Evolutionary conservation across 2,113 vertebrate genomes (phyloP).

Genomic region (Anolis carolinensis): DNA sequence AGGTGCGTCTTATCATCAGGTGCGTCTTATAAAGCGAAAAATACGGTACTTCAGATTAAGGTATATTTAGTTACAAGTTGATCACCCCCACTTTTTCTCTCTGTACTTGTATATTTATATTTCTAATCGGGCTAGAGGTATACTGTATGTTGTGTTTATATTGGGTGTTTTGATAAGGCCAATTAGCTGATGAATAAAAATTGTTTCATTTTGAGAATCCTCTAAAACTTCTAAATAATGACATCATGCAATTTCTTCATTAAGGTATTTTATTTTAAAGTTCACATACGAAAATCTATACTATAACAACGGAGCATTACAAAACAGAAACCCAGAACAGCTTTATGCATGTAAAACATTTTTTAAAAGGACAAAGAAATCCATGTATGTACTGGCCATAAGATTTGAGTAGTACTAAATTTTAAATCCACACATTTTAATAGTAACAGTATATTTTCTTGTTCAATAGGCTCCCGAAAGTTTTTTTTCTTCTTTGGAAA

Average conservation of each 20-base stretch:
- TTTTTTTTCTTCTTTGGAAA: not conserved
- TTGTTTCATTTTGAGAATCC: too few species aligned
- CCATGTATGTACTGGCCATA: conserved; percentile 57
- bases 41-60: too few species aligned
- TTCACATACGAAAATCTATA: conserved; percentile 75
- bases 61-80: too few species aligned
- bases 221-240: conserved; percentile 35
- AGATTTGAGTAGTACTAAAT: conserved; percentile 52
- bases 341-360: conserved; percentile 27
- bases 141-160: too few species aligned
- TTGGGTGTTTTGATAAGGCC: too few species aligned
- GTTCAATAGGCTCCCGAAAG: conserved; percentile 38
- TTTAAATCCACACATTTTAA: conserved; percentile 53
- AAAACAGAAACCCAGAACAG: conserved; percentile 59
- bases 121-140: too few species aligned
- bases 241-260: conserved; percentile 72
- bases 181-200: too few species aligned
- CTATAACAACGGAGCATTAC: conserved; percentile 76
- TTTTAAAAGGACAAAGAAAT: conserved; percentile 46
- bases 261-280: conserved; percentile 73
- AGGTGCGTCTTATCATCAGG: too few species aligned
- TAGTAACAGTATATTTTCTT: conserved; percentile 35
- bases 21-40: too few species aligned
- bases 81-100: too few species aligned
- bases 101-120: too few species aligned